A percentile compares a stretch with the other conserved stretches of the same genome.
Evolutionary conservation across 2,888 invertebrate species (phyloP).

Genomic region (Disparrhopalites patrizii): DNA sequence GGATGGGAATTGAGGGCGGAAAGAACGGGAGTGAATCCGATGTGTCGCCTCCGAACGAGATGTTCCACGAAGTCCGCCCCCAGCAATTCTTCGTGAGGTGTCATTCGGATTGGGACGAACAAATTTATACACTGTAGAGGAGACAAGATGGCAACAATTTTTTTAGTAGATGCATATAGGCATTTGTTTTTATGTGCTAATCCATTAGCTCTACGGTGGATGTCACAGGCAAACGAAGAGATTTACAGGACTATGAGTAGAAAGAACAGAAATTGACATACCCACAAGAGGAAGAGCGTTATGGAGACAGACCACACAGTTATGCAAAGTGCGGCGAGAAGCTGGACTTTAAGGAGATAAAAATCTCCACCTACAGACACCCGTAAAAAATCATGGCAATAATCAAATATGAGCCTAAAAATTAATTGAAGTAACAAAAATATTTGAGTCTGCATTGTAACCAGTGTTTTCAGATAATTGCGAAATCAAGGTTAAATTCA

Average conservation of each 20-base stretch:
- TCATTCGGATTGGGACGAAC: slow-evolving; percentile 51
- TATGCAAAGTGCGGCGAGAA: slow-evolving; percentile 51
- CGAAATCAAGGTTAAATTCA: too few species aligned
- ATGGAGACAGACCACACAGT: slow-evolving; percentile 51
- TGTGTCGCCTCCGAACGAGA: slow-evolving; percentile 47
- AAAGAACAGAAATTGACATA: too few species aligned
- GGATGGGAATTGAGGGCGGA: slow-evolving; percentile 36
- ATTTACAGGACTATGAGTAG: background rate
- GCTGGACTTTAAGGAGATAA: slow-evolving; percentile 53
- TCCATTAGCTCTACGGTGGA: too few species aligned
- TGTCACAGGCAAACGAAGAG: background rate
- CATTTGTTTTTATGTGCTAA: background rate
- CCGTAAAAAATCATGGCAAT: too few species aligned
- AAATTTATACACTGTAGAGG: slow-evolving; percentile 49
- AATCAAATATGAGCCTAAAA: too few species aligned
- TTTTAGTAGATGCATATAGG: background rate
- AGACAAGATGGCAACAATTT: too few species aligned
- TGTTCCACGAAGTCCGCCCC: slow-evolving; percentile 53
- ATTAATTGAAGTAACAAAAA: too few species aligned
- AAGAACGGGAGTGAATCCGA: slow-evolving; percentile 40
- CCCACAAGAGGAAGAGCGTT: slow-evolving; percentile 52
- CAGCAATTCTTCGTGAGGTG: slow-evolving; percentile 51
- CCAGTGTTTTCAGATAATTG: too few species aligned
- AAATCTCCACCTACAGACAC: slow-evolving; percentile 53
- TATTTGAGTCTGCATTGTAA: background rate